A percentile compares a stretch with the other conserved stretches of the same genome.
Conservation (phyloP, 1,140 invertebrate genomes). For the Tachypleus tridentatus region DNA sequence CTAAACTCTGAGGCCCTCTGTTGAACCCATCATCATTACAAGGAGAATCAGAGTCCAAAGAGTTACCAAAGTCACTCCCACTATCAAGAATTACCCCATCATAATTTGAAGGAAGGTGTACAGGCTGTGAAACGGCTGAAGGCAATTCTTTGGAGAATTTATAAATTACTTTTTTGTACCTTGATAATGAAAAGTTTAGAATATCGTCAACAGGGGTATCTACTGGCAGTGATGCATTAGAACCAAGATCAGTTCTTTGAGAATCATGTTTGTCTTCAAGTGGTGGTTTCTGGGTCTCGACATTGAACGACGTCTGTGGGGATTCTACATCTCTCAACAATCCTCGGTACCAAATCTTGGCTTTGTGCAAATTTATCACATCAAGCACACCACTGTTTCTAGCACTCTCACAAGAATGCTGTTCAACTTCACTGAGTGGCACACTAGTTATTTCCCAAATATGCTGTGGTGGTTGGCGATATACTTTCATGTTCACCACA, state of each 20-base stretch:
- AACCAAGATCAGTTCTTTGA: no score
- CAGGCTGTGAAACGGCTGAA: no score
- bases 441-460: not conserved
- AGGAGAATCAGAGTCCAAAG: not conserved
- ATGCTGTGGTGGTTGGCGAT: not conserved
- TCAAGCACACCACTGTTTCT: not conserved
- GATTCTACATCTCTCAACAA: not conserved
- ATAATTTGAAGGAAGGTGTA: no score
- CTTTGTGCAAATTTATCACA: not conserved
- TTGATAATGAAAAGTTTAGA: no score
- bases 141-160: no score
- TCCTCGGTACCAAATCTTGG: not conserved
- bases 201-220: no score
- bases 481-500: constrained; percentile 1
- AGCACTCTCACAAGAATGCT: not conserved
- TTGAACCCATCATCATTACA: not conserved
- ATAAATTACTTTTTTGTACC: no score
- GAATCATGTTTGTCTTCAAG: no score
- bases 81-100: not conserved
- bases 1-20: not conserved
- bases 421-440: not conserved
- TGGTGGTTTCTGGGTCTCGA: no score
- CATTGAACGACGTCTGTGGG: no score
- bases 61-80: constrained; percentile 5
- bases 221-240: no score